Evolutionary conservation across 2,113 vertebrate species (phyloP), one percentile per base, ranked within the genome.

Genomic region (Pao palembangensis): DNA sequence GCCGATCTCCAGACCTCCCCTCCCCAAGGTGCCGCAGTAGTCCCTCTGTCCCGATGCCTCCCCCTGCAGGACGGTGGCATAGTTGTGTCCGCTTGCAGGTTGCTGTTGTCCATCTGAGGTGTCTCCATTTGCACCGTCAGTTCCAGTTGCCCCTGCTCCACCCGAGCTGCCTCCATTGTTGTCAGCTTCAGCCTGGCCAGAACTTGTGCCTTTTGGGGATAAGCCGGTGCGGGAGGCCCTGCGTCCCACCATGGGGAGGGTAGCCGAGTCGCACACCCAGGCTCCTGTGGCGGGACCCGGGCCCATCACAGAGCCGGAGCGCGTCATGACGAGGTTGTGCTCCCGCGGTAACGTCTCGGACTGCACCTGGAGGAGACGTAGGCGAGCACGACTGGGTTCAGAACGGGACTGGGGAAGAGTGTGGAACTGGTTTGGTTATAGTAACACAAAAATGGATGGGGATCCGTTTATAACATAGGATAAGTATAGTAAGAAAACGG

Each of bases 281-380:
- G 80, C 68, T 41, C 88, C 85, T 0, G 31, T 48, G 4, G 64
- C 38, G n/a, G 82, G 81, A 58, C 73, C 81, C 16, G 79, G 75
- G 50, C 87, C 84, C 17, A 85, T 79, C 17, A 86, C 16, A 43
- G 89, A 88, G 65, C 88, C 90, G 0, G 90, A 90, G 25, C 87
- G 88, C 31, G 91, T 92, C 86, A 91, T 76, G 55, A 92, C 91
- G 17, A 92, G 87, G 61, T 81, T 88, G 43, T 87, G 82, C 48
- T 91, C 91, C 28, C 86, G 67, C 49, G 88, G 79, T 6, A 82
- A 51, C 0, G 63, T 76, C 72, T 91, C 90, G 16, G 88, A 72
- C 88, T 91, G 90, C 72, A 85, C 88, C 91, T 91, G 85, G 43
- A 81, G 69, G 79, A 80, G 65, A 80, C 56, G 79, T 70, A 87